Percentiles rank a stretch among this genome's conserved stretches.
Conservation (phyloP, 2,113 vertebrate species). For the Trichomycterus rosablanca region DNA sequence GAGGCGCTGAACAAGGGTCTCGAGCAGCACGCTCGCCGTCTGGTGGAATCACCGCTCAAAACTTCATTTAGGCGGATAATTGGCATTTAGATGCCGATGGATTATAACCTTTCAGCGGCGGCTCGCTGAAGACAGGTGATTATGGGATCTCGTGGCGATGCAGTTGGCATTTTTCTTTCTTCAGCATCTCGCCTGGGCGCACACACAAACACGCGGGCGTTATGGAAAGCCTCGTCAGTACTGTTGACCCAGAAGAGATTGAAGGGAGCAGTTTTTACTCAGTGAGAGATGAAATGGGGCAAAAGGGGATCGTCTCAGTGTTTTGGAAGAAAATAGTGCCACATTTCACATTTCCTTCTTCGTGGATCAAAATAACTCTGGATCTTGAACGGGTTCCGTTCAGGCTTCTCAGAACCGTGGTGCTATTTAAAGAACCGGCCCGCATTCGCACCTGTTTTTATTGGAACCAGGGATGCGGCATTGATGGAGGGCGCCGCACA, state of each 20-base stretch:
- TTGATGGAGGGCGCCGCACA: too few species aligned
- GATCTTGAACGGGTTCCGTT: too few species aligned
- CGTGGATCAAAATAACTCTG: too few species aligned
- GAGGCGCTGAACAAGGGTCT: conserved; percentile 33
- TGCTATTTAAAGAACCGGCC: too few species aligned
- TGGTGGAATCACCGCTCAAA: conserved; percentile 37
- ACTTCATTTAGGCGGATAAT: conserved; percentile 44
- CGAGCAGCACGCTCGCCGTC: conserved; percentile 22
- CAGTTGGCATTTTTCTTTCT: neutral
- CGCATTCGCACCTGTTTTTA: too few species aligned
- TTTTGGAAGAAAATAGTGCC: conserved; percentile 59
- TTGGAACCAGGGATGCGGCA: too few species aligned
- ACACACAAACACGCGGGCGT: conserved; percentile 2
- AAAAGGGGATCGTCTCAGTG: conserved; percentile 54
- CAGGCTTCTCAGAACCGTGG: too few species aligned
- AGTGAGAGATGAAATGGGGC: conserved; percentile 46
- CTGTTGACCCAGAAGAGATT: conserved; percentile 44
- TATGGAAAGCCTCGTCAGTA: conserved; percentile 62
- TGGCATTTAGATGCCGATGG: conserved; percentile 46
- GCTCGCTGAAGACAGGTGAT: conserved; percentile 41
- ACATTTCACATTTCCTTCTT: conserved; percentile 70
- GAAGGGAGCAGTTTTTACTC: conserved; percentile 39
- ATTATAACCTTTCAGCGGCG: conserved; percentile 38
- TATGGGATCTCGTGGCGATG: conserved; percentile 20
- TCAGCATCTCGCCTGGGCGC: neutral